Base-by-base conservation (phyloP, 2,113 vertebrate species). In the Scytalopus superciliaris region DNA sequence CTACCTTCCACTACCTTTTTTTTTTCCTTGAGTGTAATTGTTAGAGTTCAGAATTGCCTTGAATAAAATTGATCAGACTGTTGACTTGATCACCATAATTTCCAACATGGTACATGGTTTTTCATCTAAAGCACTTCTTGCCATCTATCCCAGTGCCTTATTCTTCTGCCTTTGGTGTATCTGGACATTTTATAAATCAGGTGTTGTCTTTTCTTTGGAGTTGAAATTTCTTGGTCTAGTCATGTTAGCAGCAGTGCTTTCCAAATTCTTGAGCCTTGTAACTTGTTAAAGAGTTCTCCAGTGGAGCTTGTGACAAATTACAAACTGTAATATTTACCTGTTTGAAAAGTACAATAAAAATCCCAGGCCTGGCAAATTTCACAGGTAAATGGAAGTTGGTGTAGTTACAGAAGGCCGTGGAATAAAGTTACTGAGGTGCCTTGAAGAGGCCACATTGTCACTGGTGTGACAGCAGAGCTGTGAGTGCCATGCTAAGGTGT, bases 141-240 rank as follows among this genome's bases (percentile, higher is more conserved):
- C 22, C 5, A 14, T 40, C 16, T 59, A 0, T 52, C 14, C 17
- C 18, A 21, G 0, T 19, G 53, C 22, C 14, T 63, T 52, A 2
- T 35, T 39, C 14, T 40, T 45, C 4, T 75, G 31, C 60, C 19
- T 88, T 75, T 23, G 31, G 1, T 78, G 17, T 31, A 14, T 72
- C 35, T 79, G n/a, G 60, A 42, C 67, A 22, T 30, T 12, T 83
- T 75, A 50, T 0, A n/a, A 49, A 27, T 56, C 68, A 79, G 11
- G 13, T 44, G 19, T 14, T 53, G 22, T 19, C 10, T 83, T 76
- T 68, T 37, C 19, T 75, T 75, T 31, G 18, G 19, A 45, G 11
- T 31, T 35, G 30, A 64, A 77, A 33, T 18, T 12, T 84, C 85
- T 84, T 0, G 0, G 3, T 21, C 56, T 63, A 30, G 16, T 55